Evolutionary conservation across 2,113 vertebrate species (phyloP), one percentile per base, ranked within the genome.

Genomic region (Calidris pygmaea): DNA sequence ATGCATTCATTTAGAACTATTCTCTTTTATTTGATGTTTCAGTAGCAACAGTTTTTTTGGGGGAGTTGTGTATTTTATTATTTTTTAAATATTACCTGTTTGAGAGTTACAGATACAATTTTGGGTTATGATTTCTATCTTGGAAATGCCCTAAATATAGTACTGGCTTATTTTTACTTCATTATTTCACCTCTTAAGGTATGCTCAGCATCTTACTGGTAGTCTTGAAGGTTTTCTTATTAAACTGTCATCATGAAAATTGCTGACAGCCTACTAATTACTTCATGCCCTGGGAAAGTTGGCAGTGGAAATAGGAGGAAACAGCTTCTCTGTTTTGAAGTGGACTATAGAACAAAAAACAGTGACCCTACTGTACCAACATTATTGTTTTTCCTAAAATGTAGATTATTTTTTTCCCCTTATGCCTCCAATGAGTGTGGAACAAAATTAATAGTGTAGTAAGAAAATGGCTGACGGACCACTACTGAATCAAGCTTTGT

Each of bases 11-110:
- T 72, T 62, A 66, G 35, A 80, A 52, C 29, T 6, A 67, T 17
- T 24, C 24, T 53, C n/a, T 26, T 43, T 30, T 41, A 63, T 82
- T 60, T 67, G 7, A 21, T 56, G 5, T 22, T 60, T 77, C 27
- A 43, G 20, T 27, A 24, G 18, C 15, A 55, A 20, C 18, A 47
- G 41, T 15, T 6, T 29, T 92, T 56, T 1, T 7, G 3, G 15
- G 6, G 4, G 3, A 4, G 4, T 43, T 15, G 1, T 23, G 34
- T 58, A 22, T n/a, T n/a, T 21, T 12, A 34, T 27, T 37, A 27
- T 50, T 80, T 84, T 76, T 66, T 27, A 27, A 53, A 30, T 5
- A 11, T 35, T 65, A 30, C 4, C 66, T 66, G 8, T 79, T 83
- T 75, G 24, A 68, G 34, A 76, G 20, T 55, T 76, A n/a, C 29